Base-by-base conservation (phyloP, 2,888 invertebrate genomes). In the Harpalus rufipes region DNA sequence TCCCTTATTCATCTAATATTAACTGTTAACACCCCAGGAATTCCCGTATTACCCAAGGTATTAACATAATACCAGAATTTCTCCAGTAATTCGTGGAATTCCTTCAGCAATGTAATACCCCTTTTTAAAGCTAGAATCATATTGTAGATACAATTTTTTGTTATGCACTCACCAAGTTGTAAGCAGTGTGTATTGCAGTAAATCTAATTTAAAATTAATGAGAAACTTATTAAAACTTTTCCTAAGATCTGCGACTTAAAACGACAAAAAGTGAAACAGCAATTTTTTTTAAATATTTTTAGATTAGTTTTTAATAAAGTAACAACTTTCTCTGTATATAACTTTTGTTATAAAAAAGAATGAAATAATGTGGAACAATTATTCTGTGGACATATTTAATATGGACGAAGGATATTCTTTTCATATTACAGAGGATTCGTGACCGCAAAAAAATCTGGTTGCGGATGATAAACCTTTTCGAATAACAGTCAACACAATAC, bases 371-470 rank as follows among this genome's bases (percentile, higher is more conserved):
- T 39, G 25, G 16, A n/a, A 32, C 39, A 80, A 80, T 80, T 39
- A 80, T 61, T 79, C 79, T 8, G 21, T 39, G 21, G 79, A 32
- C 61, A 61, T 80, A 61, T 80, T 78, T 80, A 80, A 80, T 80
- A 80, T 80, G 59, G 8, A 59, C 59, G 79, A 58, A 8, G 18
- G 12, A 7, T 39, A 80, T 80, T 80, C 79, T 80, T 80, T 80
- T 32, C 61, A 59, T 39, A 80, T 80, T 80, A 80, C 39, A 8
- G 32, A 2, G 7, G n/a, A 61, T 32, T 80, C 41, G 61, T 39
- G 16, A 80, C 79, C 79, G 79, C 79, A 80, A 61, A 79, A 21
- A 76, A 58, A 18, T 39, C 41, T 76, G 51, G 18, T 14, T 58
- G 25, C 56, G 56, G 21, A 78, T 78, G 76, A 78, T 56, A 56